Evolutionary conservation across 2,113 vertebrate genomes (phyloP).

Genomic region (Empidonax alnorum): DNA sequence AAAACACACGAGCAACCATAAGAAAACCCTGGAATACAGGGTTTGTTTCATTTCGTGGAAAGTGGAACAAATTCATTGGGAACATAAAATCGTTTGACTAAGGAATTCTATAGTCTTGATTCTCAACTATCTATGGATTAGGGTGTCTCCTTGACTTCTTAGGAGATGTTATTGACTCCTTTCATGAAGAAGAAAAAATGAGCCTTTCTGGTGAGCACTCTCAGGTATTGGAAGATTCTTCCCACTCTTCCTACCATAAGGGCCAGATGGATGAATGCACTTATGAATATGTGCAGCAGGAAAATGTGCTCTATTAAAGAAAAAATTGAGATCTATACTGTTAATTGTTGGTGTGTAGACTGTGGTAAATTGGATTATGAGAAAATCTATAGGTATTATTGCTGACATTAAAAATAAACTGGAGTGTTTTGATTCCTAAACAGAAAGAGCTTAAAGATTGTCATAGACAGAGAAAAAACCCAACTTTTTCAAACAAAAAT

Average conservation of each 20-base stretch:
- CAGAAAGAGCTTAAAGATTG: neutral
- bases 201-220: neutral
- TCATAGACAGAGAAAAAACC: neutral
- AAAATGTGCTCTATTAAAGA: neutral
- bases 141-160: neutral
- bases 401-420: neutral
- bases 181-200: neutral
- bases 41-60: neutral
- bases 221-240: neutral
- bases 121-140: neutral
- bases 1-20: neutral
- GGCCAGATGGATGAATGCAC: neutral
- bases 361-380: neutral
- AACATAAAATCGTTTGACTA: neutral
- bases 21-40: rapidly evolving
- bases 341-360: neutral
- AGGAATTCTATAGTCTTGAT: neutral
- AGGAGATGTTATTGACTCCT: neutral
- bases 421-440: neutral
- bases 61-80: neutral
- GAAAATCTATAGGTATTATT: neutral
- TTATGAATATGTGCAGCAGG: neutral
- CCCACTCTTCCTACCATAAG: neutral
- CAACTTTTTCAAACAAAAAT: neutral
- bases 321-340: neutral